These are phyloP conservation scores for Nycticorax nycticorax DNA, from an alignment of 2,113 vertebrate genomes.

Conservation along the genomic window DNA sequence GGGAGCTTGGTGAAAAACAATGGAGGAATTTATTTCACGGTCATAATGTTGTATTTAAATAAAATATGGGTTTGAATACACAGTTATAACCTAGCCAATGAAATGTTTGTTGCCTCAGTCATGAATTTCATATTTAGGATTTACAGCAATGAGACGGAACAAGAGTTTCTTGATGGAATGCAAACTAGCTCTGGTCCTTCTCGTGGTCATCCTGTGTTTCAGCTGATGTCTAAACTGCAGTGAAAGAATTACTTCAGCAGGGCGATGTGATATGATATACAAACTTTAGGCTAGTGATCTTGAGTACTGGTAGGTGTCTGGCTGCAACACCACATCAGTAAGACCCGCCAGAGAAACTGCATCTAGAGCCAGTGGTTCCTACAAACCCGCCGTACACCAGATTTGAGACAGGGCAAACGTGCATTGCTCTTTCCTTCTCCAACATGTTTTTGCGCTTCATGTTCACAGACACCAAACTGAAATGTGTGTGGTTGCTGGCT, in stretches of 20 bases:
- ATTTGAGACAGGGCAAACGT: fast-evolving
- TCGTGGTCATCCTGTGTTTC: not conserved
- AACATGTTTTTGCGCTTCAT: fast-evolving
- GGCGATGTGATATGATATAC: fast-evolving
- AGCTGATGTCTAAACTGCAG: not conserved
- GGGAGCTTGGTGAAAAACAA: not conserved
- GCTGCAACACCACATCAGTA: fast-evolving
- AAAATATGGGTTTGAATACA: not conserved
- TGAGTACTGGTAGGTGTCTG: not conserved
- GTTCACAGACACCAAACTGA: not conserved
- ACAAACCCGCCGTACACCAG: fast-evolving
- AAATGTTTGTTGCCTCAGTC: not conserved
- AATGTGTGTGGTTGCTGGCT: not conserved
- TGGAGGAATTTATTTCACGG: not conserved
- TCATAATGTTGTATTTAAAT: not conserved
- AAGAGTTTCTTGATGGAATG: not conserved
- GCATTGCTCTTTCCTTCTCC: not conserved
- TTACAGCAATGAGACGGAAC: not conserved
- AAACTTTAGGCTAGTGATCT: not conserved
- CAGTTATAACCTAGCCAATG: not conserved
- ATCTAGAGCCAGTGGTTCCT: fast-evolving
- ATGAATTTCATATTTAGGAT: not conserved
- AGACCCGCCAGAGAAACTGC: not conserved
- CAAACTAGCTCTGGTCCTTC: not conserved
- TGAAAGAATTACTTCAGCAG: not conserved